phyloP scores from a whole-genome alignment of 2,888 invertebrate species.

The Eupeodes luniger region DNA sequence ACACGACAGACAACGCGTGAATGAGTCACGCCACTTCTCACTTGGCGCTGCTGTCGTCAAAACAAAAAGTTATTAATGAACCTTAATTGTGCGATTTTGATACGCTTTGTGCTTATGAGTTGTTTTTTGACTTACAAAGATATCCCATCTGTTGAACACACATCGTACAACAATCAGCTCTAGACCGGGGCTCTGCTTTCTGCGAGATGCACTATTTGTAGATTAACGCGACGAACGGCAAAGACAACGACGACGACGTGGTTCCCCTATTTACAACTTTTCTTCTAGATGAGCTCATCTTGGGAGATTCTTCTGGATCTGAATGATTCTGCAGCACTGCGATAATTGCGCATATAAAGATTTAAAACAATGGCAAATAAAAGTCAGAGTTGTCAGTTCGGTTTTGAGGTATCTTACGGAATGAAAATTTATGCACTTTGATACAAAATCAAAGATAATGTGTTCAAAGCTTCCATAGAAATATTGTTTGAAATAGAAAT shows the following conservation, averaged over 20 bases:
- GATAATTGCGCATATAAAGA: constrained; percentile 38
- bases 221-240: not conserved
- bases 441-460: no score
- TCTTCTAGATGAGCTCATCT: constrained; percentile 54
- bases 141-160: constrained; percentile 28
- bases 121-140: constrained; percentile 33
- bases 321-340: not conserved
- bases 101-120: constrained; percentile 25
- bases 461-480: no score
- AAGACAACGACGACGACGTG: not conserved
- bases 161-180: not conserved
- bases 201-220: constrained; percentile 31
- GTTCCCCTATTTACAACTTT: constrained; percentile 49
- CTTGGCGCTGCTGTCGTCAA: constrained; percentile 35
- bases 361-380: constrained; percentile 36
- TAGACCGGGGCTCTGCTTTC: not conserved
- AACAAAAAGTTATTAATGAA: constrained; percentile 67
- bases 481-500: not conserved
- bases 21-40: constrained; percentile 65
- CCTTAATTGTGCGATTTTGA: constrained; percentile 29
- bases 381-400: not conserved
- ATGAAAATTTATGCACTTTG: no score
- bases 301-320: not conserved
- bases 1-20: constrained; percentile 63
- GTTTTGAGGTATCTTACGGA: no score